Evolutionary conservation across 2,888 invertebrate species (phyloP), one percentile per base, ranked within the genome.

Genomic region (Ametastegia equiseti): DNA sequence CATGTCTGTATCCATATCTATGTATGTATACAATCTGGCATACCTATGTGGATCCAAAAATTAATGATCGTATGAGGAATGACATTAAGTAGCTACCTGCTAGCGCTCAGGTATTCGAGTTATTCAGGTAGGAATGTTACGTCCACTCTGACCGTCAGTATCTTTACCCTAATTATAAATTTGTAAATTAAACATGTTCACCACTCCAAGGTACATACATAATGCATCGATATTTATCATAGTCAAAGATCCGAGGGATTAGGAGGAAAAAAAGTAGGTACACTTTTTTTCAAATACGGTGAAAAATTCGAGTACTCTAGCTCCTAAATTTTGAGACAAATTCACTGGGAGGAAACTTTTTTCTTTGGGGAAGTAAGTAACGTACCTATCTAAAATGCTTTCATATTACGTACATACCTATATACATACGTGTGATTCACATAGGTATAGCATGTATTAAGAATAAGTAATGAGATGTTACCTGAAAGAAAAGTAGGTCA

Each of bases 401-500:
- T n/a, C n/a, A n/a, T n/a, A n/a, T n/a, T n/a, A n/a, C n/a, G n/a
- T n/a, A n/a, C n/a, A 54, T 54, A 23, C 54, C 54, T 23, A 54
- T 9, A 19, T n/a, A n/a, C 19, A 11, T 54, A 23, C 0, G 19
- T 7, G 1, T 19, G 7, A 54, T 9, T 3, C 0, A 9, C 11
- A 47, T 47, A 47, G 1, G 47, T 47, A 23, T 15, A n/a, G 4
- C 1, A 15, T 54, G 54, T n/a, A 1, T 13, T 19, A 5, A 15
- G 15, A 5, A 5, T 1, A 7, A 13, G 47, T 47, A 47, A 47
- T 47, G 45, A 47, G n/a, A 71, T 71, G 45, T 47, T 30, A 71
- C 45, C 30, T 71, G 47, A 6, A 71, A 6, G 36, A 60, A n/a
- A 71, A 71, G 47, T 71, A 47, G 71, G 47, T 47, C 39, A 67